These are phyloP conservation scores for Drosophila aff. DNA, from an alignment of 1,140 invertebrate species.

Conservation along the genomic window DNA sequence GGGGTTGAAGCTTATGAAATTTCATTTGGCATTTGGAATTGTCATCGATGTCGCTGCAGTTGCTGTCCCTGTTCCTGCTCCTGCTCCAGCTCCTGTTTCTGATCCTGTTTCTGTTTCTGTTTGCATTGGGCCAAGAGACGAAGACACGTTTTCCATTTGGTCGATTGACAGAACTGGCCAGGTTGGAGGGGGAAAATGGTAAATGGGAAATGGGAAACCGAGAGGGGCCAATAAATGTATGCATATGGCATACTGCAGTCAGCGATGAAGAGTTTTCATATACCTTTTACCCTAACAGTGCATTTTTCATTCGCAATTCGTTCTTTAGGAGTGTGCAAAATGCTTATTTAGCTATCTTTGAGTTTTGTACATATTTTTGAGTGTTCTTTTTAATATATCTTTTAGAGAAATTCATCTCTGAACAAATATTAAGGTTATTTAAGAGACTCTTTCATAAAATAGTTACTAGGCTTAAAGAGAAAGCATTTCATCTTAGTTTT, in stretches of 20 bases:
- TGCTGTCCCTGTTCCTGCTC: background rate
- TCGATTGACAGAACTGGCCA: constrained; percentile 57
- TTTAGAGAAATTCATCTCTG: too few relatives aligned
- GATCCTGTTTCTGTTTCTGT: constrained; percentile 35
- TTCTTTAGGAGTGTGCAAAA: background rate
- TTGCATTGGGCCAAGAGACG: constrained; percentile 55
- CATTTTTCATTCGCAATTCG: background rate
- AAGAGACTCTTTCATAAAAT: background rate
- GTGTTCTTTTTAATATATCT: background rate
- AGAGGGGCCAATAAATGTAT: constrained; percentile 31
- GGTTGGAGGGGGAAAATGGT: background rate
- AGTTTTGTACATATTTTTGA: background rate
- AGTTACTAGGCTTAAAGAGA: background rate
- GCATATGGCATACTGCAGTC: constrained; percentile 14
- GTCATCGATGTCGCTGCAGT: constrained; percentile 43
- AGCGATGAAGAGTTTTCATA: background rate
- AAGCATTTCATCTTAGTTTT: background rate
- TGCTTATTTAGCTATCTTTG: background rate
- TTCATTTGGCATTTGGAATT: constrained; percentile 72
- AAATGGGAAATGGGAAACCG: background rate
- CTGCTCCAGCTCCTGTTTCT: constrained; percentile 1
- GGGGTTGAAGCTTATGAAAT: constrained; percentile 65
- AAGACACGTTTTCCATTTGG: constrained; percentile 70
- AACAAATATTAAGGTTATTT: background rate
- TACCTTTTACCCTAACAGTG: constrained; percentile 2